Percentiles rank a stretch among this genome's conserved stretches.
phyloP scores from a whole-genome alignment of 2,113 vertebrate species.

The Sebastes fasciatus region DNA sequence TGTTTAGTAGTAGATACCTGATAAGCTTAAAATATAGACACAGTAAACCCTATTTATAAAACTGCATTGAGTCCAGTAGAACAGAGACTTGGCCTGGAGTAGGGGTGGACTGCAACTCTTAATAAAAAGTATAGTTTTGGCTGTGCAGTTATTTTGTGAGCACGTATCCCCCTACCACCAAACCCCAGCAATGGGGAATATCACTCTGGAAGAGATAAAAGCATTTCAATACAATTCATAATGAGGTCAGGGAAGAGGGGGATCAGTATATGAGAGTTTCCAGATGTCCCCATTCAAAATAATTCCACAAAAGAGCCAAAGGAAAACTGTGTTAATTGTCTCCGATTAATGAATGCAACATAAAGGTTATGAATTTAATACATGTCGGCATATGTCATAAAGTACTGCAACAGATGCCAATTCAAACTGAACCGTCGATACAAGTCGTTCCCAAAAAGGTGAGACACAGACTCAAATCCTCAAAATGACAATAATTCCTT shows the following conservation, averaged over 20 bases:
- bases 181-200: slow-evolving; percentile 22
- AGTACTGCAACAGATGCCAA: slow-evolving; percentile 43
- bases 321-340: slow-evolving; percentile 30
- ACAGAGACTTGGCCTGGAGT: background rate
- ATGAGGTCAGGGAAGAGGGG: slow-evolving; percentile 45
- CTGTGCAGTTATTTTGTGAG: slow-evolving; percentile 32
- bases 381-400: slow-evolving; percentile 42
- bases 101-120: background rate
- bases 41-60: slow-evolving; percentile 4
- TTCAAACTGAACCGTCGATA: slow-evolving; percentile 28
- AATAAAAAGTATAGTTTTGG: slow-evolving; percentile 29
- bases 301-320: slow-evolving; percentile 54
- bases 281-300: slow-evolving; percentile 73
- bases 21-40: slow-evolving; percentile 5
- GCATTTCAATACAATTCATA: slow-evolving; percentile 58
- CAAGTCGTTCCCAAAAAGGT: slow-evolving; percentile 50
- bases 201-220: slow-evolving; percentile 46
- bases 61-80: background rate
- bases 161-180: background rate
- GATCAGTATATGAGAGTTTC: slow-evolving; percentile 43
- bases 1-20: background rate
- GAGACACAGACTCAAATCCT: slow-evolving; percentile 65
- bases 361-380: slow-evolving; percentile 39
- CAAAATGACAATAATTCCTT: slow-evolving; percentile 78
- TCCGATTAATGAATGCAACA: slow-evolving; percentile 52